Conservation (phyloP, 2,888 invertebrate species). For the Himalopsyche anomala region DNA sequence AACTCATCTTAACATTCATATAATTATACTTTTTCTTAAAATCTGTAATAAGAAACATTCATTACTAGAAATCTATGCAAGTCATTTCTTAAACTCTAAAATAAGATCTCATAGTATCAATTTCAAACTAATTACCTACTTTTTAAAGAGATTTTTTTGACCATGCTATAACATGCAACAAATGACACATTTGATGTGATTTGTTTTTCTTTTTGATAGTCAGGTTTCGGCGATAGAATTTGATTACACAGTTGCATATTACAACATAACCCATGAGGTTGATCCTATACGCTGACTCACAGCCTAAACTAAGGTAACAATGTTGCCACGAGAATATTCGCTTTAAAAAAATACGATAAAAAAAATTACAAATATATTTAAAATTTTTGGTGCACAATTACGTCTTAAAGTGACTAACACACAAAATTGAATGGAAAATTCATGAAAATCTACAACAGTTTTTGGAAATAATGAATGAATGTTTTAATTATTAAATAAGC, state of each 20-base stretch:
- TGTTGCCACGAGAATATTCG: constrained; percentile 46
- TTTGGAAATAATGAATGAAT: background rate
- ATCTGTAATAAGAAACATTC: constrained; percentile 63
- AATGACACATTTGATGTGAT: constrained; percentile 50
- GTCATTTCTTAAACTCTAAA: constrained; percentile 62
- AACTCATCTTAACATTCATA: constrained; percentile 63
- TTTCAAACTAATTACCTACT: constrained; percentile 61
- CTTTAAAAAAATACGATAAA: constrained; percentile 17
- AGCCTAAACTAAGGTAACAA: constrained; percentile 75
- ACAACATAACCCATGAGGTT: constrained; percentile 57
- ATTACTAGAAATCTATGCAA: constrained; percentile 61
- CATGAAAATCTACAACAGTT: background rate
- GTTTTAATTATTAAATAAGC: background rate
- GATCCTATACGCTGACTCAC: constrained; percentile 71
- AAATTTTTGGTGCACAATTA: constrained; percentile 59
- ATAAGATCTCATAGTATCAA: constrained; percentile 62
- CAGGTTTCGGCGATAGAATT: constrained; percentile 45
- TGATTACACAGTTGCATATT: constrained; percentile 56
- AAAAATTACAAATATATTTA: constrained; percentile 22
- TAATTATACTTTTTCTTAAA: constrained; percentile 60
- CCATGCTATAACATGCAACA: constrained; percentile 61
- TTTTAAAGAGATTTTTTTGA: constrained; percentile 59
- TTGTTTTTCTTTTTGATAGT: constrained; percentile 54
- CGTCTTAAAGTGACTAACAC: constrained; percentile 39
- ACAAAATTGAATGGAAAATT: constrained; percentile 41